A percentile compares a stretch with the other conserved stretches of the same genome.
Evolutionary conservation across 2,113 vertebrate genomes (phyloP).

Genomic region (Hoplias malabaricus): DNA sequence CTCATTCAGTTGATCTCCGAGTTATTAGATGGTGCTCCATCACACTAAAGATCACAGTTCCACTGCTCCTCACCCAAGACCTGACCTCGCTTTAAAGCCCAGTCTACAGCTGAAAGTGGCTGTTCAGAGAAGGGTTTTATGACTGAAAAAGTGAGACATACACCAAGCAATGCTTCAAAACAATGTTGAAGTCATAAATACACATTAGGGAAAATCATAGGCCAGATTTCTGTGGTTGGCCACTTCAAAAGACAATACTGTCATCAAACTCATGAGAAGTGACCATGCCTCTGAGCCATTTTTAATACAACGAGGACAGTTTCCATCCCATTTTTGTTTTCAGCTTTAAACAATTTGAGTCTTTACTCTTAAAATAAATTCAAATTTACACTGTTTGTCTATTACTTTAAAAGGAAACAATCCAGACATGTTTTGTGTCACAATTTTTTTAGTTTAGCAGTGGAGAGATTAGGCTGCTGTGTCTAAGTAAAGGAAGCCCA

Average conservation of each 20-base stretch:
- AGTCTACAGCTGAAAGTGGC: slow-evolving; percentile 16
- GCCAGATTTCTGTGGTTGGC: slow-evolving; percentile 39
- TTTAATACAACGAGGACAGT: not conserved
- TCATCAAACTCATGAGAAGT: not conserved
- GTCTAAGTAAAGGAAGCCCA: not conserved
- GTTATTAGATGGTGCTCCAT: too few relatives aligned
- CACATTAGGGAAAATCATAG: slow-evolving; percentile 54
- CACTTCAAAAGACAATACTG: slow-evolving; percentile 13
- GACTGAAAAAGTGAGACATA: slow-evolving; percentile 6
- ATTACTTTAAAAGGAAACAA: not conserved
- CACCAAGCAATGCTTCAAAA: slow-evolving; percentile 52
- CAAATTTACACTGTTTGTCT: not conserved
- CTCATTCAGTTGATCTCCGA: too few relatives aligned
- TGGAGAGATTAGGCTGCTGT: not conserved
- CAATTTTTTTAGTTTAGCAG: not conserved
- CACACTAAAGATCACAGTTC: too few relatives aligned
- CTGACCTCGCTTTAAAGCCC: not conserved
- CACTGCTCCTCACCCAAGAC: too few relatives aligned
- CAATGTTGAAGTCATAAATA: slow-evolving; percentile 59
- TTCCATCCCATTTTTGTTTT: not conserved
- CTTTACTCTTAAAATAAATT: not conserved
- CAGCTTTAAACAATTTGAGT: not conserved
- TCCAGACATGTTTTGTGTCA: not conserved
- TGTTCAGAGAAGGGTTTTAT: slow-evolving; percentile 54
- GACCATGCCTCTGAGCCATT: not conserved